Base-by-base conservation (phyloP, 2,888 invertebrate species). In the Cantharis rustica region DNA sequence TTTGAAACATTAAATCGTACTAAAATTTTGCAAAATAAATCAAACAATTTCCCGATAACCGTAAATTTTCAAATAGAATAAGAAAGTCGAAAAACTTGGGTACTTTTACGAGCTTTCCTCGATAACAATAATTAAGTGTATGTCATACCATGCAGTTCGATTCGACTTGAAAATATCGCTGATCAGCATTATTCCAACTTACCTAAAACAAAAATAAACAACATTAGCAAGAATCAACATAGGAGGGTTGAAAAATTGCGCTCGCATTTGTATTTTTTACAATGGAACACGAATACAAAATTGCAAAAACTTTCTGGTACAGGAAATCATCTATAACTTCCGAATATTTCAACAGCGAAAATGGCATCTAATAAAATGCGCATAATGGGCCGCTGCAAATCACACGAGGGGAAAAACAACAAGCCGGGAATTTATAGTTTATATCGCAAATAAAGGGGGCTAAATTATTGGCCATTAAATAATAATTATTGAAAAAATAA, bases 351-450 rank as follows among this genome's bases (percentile, higher is more conserved):
- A 31, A 9, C 75, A 69, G 15, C 20, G 69, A 69, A 77, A 77
- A 77, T 72, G 77, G 31, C 72, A 75, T 77, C 74, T 77, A 77
- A 77, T 77, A 77, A 77, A 77, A 77, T 72, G 72, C 47, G 74
- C 72, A 75, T 77, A 77, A 75, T 69, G 69, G 69, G 31, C 69
- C 69, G 64, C 69, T 47, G 62, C 69, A 73, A 71, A 77, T 61
- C 68, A 61, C 68, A 71, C 61, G 61, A 74, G 74, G 76, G 69
- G 64, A 66, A 23, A 76, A 75, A 72, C 72, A 61, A 66, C 47
- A 23, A 69, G 70, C 20, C 47, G 26, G 62, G 26, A 61, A 74
- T 74, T 77, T 77, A 77, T 77, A 69, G 73, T 73, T 76, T 76
- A 68, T 71, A 61, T 47, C 26, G 68, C 47, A 20, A 61, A 61